These are phyloP conservation scores for Perithous albicinctus DNA, from an alignment of 2,888 invertebrate genomes.

Conservation along the genomic window DNA sequence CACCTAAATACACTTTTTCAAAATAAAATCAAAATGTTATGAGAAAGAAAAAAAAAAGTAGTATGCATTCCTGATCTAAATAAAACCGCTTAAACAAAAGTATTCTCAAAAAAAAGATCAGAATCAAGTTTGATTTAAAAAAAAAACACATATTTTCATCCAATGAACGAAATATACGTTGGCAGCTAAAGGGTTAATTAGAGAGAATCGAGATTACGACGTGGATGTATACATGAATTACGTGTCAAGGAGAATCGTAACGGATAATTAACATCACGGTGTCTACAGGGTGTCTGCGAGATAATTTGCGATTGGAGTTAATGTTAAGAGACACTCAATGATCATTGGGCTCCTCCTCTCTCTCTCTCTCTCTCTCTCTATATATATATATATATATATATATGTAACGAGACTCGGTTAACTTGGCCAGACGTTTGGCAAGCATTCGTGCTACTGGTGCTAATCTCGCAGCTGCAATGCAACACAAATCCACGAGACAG, in stretches of 20 bases:
- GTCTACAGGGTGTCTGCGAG: neutral
- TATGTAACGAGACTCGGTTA: neutral
- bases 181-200: too few species aligned
- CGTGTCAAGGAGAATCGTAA: neutral
- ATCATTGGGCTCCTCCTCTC: neutral
- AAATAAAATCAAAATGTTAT: too few species aligned
- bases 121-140: too few species aligned
- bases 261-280: neutral
- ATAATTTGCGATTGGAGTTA: neutral
- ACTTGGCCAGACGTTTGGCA: constrained; percentile 18
- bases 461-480: constrained; percentile 1
- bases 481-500: constrained; percentile 5
- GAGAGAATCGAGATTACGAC: too few species aligned
- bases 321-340: neutral
- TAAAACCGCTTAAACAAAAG: too few species aligned
- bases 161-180: too few species aligned
- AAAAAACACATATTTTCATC: too few species aligned
- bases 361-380: neutral
- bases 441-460: neutral
- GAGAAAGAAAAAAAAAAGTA: too few species aligned
- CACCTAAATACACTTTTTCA: too few species aligned
- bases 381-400: neutral
- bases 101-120: too few species aligned
- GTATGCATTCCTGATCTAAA: too few species aligned
- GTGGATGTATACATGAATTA: too few species aligned